These are phyloP conservation scores for Synergus gifuensis DNA, from an alignment of 2,888 invertebrate genomes.

Conservation along the genomic window DNA sequence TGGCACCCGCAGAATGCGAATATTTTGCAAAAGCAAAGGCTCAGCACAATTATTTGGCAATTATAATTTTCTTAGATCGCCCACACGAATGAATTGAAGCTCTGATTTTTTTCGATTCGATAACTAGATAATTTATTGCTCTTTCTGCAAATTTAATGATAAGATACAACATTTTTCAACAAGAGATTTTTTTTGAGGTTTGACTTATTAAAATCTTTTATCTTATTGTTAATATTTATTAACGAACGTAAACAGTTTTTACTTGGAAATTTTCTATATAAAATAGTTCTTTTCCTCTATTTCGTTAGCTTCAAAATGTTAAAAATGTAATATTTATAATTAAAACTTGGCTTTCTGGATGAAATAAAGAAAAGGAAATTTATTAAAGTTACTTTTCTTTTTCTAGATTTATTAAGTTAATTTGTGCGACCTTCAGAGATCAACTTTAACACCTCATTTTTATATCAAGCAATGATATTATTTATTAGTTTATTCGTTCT, in stretches of 20 bases:
- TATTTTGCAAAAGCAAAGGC: slow-evolving; percentile 24
- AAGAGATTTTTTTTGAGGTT: background rate
- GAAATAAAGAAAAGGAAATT: background rate
- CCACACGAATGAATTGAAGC: background rate
- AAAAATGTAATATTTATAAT: background rate
- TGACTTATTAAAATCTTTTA: background rate
- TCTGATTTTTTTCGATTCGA: background rate
- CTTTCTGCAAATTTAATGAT: background rate
- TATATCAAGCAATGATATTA: background rate
- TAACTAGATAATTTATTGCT: background rate
- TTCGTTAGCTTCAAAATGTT: background rate
- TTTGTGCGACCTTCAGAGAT: slow-evolving; percentile 7
- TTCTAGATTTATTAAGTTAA: background rate
- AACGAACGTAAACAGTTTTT: background rate
- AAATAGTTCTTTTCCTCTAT: background rate
- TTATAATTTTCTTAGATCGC: slow-evolving; percentile 11
- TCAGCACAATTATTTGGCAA: slow-evolving; percentile 35
- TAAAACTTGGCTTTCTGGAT: background rate
- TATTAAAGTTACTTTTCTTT: background rate
- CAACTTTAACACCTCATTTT: background rate
- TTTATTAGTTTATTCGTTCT: slow-evolving; percentile 11
- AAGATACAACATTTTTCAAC: background rate
- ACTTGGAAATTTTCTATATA: background rate
- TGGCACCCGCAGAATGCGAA: slow-evolving; percentile 16
- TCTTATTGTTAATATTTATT: background rate